Evolutionary conservation across 2,113 vertebrate genomes (phyloP).

Genomic region (Pagrus major): DNA sequence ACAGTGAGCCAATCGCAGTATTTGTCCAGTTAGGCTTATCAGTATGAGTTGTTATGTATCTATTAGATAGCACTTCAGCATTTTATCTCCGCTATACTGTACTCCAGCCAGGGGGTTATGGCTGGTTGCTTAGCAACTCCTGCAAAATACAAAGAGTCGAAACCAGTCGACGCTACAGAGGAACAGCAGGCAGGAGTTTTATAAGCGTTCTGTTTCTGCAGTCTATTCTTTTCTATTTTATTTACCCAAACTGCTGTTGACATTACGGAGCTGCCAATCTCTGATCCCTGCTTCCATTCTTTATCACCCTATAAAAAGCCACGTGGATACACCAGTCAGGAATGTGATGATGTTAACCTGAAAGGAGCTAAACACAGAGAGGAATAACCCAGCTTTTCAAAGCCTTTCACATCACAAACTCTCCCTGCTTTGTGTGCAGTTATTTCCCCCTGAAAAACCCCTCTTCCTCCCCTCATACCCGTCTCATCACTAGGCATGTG

Average conservation of each 20-base stretch:
- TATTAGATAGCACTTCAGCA: slow-evolving; percentile 50
- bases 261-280: slow-evolving; percentile 41
- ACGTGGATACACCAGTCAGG: slow-evolving; percentile 63
- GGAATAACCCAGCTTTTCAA: slow-evolving; percentile 43
- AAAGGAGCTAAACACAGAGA: slow-evolving; percentile 42
- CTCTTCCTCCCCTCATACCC: slow-evolving; percentile 26
- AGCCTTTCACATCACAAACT: background rate
- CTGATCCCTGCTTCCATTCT: slow-evolving; percentile 50
- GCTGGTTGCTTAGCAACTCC: slow-evolving; percentile 75
- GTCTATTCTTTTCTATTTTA: slow-evolving; percentile 53
- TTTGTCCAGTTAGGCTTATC: slow-evolving; percentile 52
- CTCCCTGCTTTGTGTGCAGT: slow-evolving; percentile 27
- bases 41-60: slow-evolving; percentile 47
- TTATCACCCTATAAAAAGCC: slow-evolving; percentile 69
- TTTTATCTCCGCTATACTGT: slow-evolving; percentile 62
- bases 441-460: background rate
- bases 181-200: slow-evolving; percentile 48
- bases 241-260: slow-evolving; percentile 61
- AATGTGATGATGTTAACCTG: slow-evolving; percentile 57
- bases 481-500: slow-evolving; percentile 61
- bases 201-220: slow-evolving; percentile 32
- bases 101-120: slow-evolving; percentile 53
- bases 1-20: slow-evolving; percentile 18
- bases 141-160: slow-evolving; percentile 68
- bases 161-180: slow-evolving; percentile 31